Percentiles rank a stretch among this genome's conserved stretches.
Conservation (phyloP, 2,888 invertebrate species). For the Globia sparganii region DNA sequence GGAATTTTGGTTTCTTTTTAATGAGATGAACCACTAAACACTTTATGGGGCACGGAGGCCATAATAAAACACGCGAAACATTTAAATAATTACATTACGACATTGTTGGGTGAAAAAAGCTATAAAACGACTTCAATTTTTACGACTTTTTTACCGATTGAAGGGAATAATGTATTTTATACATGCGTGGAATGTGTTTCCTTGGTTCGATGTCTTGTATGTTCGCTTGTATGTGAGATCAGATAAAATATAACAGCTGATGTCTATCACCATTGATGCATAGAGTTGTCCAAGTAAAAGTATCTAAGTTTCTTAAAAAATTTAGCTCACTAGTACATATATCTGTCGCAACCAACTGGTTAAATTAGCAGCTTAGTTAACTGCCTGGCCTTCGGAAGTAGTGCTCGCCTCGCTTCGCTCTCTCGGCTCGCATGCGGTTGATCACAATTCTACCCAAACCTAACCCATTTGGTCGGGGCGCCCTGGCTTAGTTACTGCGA, state of each 20-base stretch:
- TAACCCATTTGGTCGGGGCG: too few relatives aligned
- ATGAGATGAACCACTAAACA: constrained; percentile 64
- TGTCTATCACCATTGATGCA: neutral
- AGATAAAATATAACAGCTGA: constrained; percentile 29
- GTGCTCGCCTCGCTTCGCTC: too few relatives aligned
- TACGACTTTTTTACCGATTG: constrained; percentile 59
- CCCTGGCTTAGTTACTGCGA: too few relatives aligned
- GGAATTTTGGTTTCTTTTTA: constrained; percentile 50
- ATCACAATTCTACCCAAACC: too few relatives aligned
- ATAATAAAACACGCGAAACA: constrained; percentile 69
- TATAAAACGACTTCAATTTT: constrained; percentile 62
- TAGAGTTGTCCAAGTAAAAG: neutral
- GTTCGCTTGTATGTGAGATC: constrained; percentile 27
- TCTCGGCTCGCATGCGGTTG: too few relatives aligned
- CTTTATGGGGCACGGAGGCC: constrained; percentile 61
- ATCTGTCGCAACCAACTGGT: too few relatives aligned
- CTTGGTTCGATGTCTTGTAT: constrained; percentile 25
- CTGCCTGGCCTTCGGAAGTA: too few relatives aligned
- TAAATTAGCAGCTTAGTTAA: too few relatives aligned
- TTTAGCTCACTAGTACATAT: too few relatives aligned
- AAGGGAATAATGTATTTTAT: constrained; percentile 46
- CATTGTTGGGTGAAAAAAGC: constrained; percentile 60
- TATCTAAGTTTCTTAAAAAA: too few relatives aligned
- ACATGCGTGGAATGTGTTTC: constrained; percentile 49
- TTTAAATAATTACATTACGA: constrained; percentile 69